Evolutionary conservation across 1,140 invertebrate species (phyloP).

Genomic region (Eumaeus atala): DNA sequence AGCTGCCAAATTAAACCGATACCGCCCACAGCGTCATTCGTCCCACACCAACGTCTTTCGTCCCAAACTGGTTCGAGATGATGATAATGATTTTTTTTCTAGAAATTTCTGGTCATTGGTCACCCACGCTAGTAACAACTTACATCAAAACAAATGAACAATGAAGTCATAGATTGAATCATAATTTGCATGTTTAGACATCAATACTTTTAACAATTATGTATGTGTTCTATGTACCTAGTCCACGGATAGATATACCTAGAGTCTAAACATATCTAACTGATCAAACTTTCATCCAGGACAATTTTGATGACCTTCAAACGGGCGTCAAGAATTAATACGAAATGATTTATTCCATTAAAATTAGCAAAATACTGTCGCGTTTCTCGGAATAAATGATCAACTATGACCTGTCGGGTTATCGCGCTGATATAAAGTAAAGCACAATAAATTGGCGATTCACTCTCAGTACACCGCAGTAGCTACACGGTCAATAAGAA

Average conservation of each 20-base stretch:
- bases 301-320: no score
- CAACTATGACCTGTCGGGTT: conserved; percentile 49
- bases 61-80: no score
- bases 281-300: no score
- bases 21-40: no score
- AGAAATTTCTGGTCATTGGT: conserved; percentile 2
- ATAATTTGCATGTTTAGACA: conserved; percentile 12
- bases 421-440: conserved; percentile 58
- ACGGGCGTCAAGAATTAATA: no score
- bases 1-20: no score
- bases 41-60: no score
- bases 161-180: conserved; percentile 44
- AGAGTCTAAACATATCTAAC: no score
- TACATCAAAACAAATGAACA: conserved; percentile 8
- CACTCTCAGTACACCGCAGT: conserved; percentile 46
- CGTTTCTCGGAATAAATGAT: conserved; percentile 54
- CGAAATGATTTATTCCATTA: conserved; percentile 14
- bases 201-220: no score
- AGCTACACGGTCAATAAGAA: conserved; percentile 11
- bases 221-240: no score
- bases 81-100: conserved; percentile 1
- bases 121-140: not conserved
- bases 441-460: conserved; percentile 54
- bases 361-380: conserved; percentile 6
- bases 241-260: no score